Base-by-base conservation (phyloP, 2,888 invertebrate species). In the Cephonodes hylas region DNA sequence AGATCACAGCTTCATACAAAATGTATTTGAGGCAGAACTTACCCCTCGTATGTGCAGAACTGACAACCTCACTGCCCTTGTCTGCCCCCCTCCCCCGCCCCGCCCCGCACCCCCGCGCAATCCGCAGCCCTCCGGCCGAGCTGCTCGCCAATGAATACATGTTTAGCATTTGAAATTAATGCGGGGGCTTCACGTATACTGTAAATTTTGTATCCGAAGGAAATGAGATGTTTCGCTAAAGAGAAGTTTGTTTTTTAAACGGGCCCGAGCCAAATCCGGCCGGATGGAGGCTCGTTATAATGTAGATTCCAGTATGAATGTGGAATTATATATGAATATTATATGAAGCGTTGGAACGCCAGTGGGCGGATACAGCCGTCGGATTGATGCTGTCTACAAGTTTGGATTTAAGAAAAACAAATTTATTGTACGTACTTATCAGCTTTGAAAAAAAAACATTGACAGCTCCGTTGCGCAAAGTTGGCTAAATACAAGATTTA, bases 141-240 rank as follows among this genome's bases (percentile, higher is more conserved):
- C 2, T n/a, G 20, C 10, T 31, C 10, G 18, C 58, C 38, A 42
- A 27, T 62, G 45, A 45, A 23, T 42, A 58, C 57, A 57, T 48
- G 58, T 25, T 48, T 58, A 58, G 20, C 46, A 58, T 62, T 31
- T 45, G 42, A 57, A 58, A 61, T 61, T 45, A 61, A 57, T 57
- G 57, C 57, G 22, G 18, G 13, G 13, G 4, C 23, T 57, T 45
- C 44, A 27, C 23, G 57, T 20, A n/a, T 44, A 45, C 23, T 60
- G 45, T 59, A 45, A 56, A 63, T 63, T 44, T 63, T 63, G 56
- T 45, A 57, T 23, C 18, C 18, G 23, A 46, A 60, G 60, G 60
- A 63, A 60, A 60, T 60, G 60, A 57, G 56, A 22, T 60, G 46
- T 31, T 25, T 31, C 44, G 53, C 23, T 34, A 44, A 59, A 48